Base-by-base conservation (phyloP, 2,797 vertebrate genomes). In the Coregonus ussuriensis region DNA sequence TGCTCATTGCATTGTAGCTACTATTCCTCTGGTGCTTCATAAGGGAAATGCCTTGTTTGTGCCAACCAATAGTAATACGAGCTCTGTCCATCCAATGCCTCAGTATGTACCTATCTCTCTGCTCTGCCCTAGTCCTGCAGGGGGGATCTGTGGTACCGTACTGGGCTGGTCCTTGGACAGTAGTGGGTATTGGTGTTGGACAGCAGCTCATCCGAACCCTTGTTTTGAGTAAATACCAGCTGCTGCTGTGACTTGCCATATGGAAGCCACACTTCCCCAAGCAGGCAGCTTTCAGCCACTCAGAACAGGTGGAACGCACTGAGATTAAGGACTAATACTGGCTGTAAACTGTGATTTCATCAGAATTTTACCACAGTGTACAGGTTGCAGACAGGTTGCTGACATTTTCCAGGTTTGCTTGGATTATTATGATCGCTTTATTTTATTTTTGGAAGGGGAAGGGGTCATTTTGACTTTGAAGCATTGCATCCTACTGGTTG, bases 171-270 rank as follows among this genome's bases (percentile, higher is more conserved):
- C 74, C 74, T 71, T 71, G 72, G 77, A 71, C 53, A 16, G 71
- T 33, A 31, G 56, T 71, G 63, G 72, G 77, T 77, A 70, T 77
- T 80, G 74, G 79, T 83, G 80, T 77, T 84, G 81, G 77, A 80
- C n/a, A 29, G n/a, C 35, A 71, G 53, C 59, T 78, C 77, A 62
- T 74, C 74, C 71, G 71, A 83, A 76, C 84, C 65, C 69, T 73
- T 69, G 77, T 85, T 77, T 53, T 67, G 81, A 72, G 79, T 83
- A 86, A 86, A 84, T 83, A 88, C 72, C 86, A 88, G 86, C 82
- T 88, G 86, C 74, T 72, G 53, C 62, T 15, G n/a, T 78, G 35
- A 29, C 59, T 47, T 51, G 74, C 84, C 86, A 84, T 85, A 85
- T 85, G 84, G 80, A 81, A 68, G 74, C 37, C 14, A 29, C 73